phyloP scores from a whole-genome alignment of 1,140 invertebrate genomes.

The Saccostrea echinata region DNA sequence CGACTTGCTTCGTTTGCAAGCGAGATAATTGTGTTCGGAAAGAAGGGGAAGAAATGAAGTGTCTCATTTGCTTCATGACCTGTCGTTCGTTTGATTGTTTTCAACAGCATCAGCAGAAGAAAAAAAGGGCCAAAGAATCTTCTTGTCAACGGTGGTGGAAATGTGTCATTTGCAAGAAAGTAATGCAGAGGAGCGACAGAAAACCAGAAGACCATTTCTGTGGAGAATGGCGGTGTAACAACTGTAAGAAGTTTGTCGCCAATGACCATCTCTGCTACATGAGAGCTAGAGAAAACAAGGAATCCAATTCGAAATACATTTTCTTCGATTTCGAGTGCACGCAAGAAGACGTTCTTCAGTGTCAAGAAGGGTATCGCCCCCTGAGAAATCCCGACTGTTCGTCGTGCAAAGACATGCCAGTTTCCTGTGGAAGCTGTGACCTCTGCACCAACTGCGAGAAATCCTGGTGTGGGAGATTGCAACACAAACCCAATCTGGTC shows the following conservation, averaged over 20 bases:
- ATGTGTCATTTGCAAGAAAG: slow-evolving; percentile 35
- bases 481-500: slow-evolving; percentile 42
- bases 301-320: background rate
- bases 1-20: slow-evolving; percentile 32
- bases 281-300: background rate
- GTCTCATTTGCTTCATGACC: slow-evolving; percentile 7
- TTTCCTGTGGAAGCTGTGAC: background rate
- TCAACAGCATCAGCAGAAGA: background rate
- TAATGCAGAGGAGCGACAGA: background rate
- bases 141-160: slow-evolving; percentile 16
- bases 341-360: slow-evolving; percentile 33
- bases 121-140: background rate
- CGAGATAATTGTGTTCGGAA: background rate
- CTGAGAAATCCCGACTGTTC: background rate
- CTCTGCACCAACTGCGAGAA: background rate
- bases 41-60: background rate
- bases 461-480: slow-evolving; percentile 17
- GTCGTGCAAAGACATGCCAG: background rate
- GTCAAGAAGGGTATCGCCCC: background rate
- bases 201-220: slow-evolving; percentile 26
- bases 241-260: slow-evolving; percentile 1
- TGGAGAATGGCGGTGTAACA: background rate
- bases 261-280: slow-evolving; percentile 40
- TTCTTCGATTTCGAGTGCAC: slow-evolving; percentile 49
- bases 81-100: slow-evolving; percentile 41